These are phyloP conservation scores for Micrasema minimum DNA, from an alignment of 1,140 invertebrate genomes.

Conservation along the genomic window DNA sequence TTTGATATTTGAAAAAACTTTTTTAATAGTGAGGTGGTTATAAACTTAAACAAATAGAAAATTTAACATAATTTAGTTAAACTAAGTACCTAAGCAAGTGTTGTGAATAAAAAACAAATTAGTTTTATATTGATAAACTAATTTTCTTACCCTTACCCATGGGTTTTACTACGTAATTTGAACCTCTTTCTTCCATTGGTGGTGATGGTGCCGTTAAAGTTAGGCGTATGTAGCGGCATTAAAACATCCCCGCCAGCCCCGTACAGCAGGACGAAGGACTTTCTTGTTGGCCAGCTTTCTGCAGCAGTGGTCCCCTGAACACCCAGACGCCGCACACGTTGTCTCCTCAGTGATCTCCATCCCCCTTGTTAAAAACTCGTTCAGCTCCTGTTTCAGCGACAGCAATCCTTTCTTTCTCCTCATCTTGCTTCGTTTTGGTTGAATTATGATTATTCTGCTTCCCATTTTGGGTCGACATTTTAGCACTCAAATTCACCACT, in stretches of 20 bases:
- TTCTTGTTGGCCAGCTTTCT: slow-evolving; percentile 80
- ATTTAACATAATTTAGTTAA: too few relatives aligned
- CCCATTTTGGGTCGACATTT: too few relatives aligned
- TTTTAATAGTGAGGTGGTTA: too few relatives aligned
- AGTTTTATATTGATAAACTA: too few relatives aligned
- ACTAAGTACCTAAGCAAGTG: too few relatives aligned
- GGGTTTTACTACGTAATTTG: slow-evolving; percentile 78
- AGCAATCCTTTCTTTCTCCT: slow-evolving; percentile 46
- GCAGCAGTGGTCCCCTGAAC: slow-evolving; percentile 68
- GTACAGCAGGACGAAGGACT: slow-evolving; percentile 76
- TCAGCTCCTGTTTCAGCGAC: slow-evolving; percentile 59
- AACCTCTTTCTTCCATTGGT: slow-evolving; percentile 85
- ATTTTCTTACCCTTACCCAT: too few relatives aligned
- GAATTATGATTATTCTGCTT: too few relatives aligned
- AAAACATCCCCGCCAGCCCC: slow-evolving; percentile 77
- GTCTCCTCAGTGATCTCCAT: slow-evolving; percentile 71
- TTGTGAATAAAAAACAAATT: too few relatives aligned
- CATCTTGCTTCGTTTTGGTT: background rate
- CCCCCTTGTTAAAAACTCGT: slow-evolving; percentile 65
- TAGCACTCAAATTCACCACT: too few relatives aligned
- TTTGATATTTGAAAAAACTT: too few relatives aligned
- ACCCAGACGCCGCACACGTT: slow-evolving; percentile 73
- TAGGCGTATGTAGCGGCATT: slow-evolving; percentile 80
- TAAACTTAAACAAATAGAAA: too few relatives aligned
- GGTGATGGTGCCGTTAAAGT: slow-evolving; percentile 81